Evolutionary conservation across 2,113 vertebrate species (phyloP).

Genomic region (Bubo bubo): DNA sequence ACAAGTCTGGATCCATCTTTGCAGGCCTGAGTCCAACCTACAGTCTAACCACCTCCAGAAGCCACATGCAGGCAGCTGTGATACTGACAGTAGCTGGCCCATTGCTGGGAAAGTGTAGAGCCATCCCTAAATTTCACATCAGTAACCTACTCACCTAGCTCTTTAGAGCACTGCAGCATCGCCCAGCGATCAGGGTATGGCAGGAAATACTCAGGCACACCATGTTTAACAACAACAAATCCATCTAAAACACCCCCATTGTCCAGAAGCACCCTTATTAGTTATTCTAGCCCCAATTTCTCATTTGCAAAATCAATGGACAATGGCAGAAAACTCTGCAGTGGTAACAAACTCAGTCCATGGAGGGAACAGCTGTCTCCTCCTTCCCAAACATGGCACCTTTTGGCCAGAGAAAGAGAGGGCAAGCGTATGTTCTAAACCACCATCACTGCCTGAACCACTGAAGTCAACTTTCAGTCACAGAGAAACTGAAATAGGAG

Average conservation of each 20-base stretch:
- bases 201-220: neutral
- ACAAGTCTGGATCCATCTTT: neutral
- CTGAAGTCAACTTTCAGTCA: neutral
- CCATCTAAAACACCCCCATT: neutral
- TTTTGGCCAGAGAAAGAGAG: neutral
- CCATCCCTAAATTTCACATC: no score
- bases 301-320: neutral
- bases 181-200: neutral
- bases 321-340: neutral
- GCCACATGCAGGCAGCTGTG: neutral
- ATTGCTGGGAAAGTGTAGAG: neutral
- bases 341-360: neutral
- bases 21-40: rapidly evolving
- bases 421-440: neutral
- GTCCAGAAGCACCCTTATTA: neutral
- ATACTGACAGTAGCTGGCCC: rapidly evolving
- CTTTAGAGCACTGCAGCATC: neutral
- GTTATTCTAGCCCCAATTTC: neutral
- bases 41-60: neutral
- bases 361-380: neutral
- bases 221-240: neutral
- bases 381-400: neutral
- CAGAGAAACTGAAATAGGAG: neutral
- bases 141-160: neutral
- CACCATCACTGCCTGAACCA: neutral